A percentile compares a stretch with the other conserved stretches of the same genome.
phyloP scores from a whole-genome alignment of 2,888 invertebrate genomes.

The Liopterus haemorrhoidalis region DNA sequence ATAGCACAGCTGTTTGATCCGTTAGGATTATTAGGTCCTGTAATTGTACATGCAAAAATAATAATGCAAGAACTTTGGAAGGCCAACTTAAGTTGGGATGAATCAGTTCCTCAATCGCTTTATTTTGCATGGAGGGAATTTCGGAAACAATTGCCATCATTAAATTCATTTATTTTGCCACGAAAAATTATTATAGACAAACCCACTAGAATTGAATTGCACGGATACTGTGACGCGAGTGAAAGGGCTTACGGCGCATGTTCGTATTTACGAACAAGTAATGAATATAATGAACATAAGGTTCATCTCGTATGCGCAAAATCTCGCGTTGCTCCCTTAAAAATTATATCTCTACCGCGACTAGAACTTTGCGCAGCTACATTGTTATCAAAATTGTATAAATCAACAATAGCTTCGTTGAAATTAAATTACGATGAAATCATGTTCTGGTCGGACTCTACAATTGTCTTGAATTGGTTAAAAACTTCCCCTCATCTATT shows the following conservation, averaged over 20 bases:
- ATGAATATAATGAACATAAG: background rate
- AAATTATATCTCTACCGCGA: constrained; percentile 4
- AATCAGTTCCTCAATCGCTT: too few relatives aligned
- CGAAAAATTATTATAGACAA: too few relatives aligned
- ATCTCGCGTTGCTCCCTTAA: constrained; percentile 8
- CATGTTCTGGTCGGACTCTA: constrained; percentile 6
- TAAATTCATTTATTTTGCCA: too few relatives aligned
- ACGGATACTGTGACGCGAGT: too few relatives aligned
- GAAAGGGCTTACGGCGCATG: constrained; percentile 8
- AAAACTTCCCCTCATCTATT: constrained; percentile 4
- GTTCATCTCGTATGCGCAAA: constrained; percentile 7
- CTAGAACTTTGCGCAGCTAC: constrained; percentile 8
- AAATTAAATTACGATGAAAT: background rate
- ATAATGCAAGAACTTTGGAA: too few relatives aligned
- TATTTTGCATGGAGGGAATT: too few relatives aligned
- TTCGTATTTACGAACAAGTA: constrained; percentile 5
- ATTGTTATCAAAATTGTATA: constrained; percentile 2
- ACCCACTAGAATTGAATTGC: too few relatives aligned
- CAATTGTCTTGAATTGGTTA: constrained; percentile 6
- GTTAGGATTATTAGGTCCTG: too few relatives aligned
- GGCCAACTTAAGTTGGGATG: too few relatives aligned
- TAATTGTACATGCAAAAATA: too few relatives aligned
- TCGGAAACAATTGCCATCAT: too few relatives aligned
- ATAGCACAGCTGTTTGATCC: too few relatives aligned
- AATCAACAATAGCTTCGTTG: background rate